Percentiles rank a stretch among this genome's conserved stretches.
These are phyloP conservation scores for Boloria selene DNA, from an alignment of 2,888 invertebrate species.

Conservation along the genomic window DNA sequence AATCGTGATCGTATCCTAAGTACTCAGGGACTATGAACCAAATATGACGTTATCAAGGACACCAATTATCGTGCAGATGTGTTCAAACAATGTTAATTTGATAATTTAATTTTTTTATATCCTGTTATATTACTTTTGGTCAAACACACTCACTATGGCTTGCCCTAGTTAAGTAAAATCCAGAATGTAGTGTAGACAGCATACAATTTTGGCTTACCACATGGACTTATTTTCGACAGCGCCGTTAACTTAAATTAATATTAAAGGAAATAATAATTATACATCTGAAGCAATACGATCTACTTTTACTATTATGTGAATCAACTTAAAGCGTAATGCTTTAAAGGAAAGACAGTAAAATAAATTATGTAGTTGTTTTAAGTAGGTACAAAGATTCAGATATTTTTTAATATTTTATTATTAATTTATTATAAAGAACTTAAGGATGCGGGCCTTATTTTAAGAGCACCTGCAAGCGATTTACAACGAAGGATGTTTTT, in stretches of 20 bases:
- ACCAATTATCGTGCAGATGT: conserved; percentile 9
- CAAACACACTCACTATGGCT: not conserved
- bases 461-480: conserved; percentile 2
- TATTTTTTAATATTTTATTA: too few relatives aligned
- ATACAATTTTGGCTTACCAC: too few relatives aligned
- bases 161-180: not conserved
- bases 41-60: conserved; percentile 12
- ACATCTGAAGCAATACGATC: too few relatives aligned
- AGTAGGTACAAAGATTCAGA: too few relatives aligned
- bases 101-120: not conserved
- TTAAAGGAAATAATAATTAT: too few relatives aligned
- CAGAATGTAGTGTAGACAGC: not conserved
- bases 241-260: too few relatives aligned
- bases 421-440: not conserved
- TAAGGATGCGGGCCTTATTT: not conserved
- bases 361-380: too few relatives aligned
- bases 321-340: too few relatives aligned
- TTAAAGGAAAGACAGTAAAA: too few relatives aligned
- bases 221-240: too few relatives aligned
- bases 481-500: conserved; percentile 17
- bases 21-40: conserved; percentile 8
- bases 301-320: too few relatives aligned
- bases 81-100: conserved; percentile 2
- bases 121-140: not conserved
- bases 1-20: not conserved